phyloP scores from a whole-genome alignment of 2,797 vertebrate species.

The Sebastes wilsoni region DNA sequence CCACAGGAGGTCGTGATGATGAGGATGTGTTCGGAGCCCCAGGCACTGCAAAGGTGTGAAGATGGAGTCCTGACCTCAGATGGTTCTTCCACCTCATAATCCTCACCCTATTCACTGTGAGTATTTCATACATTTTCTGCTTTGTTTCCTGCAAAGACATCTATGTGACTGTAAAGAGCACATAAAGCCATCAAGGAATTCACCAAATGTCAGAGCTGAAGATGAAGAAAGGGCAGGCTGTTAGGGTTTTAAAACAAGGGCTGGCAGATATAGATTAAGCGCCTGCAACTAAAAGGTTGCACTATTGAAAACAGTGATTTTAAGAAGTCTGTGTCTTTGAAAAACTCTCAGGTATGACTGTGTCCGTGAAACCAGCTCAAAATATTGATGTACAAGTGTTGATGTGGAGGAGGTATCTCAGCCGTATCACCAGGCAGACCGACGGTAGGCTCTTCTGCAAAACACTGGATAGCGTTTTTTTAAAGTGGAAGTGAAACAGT shows the following conservation, averaged over 20 bases:
- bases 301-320: background rate
- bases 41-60: conserved; percentile 26
- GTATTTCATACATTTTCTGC: conserved; percentile 10
- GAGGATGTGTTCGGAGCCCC: conserved; percentile 24
- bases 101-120: conserved; percentile 23
- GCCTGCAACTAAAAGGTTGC: conserved; percentile 3
- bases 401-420: background rate
- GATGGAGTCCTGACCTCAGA: conserved; percentile 49
- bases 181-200: background rate
- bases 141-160: background rate
- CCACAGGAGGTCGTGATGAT: conserved; percentile 30
- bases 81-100: conserved; percentile 27
- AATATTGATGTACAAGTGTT: background rate
- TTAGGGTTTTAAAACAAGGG: background rate
- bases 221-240: background rate
- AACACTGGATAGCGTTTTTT: background rate
- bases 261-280: background rate
- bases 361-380: background rate
- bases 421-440: background rate
- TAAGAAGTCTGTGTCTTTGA: background rate
- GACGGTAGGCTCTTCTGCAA: background rate
- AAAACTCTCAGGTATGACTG: background rate
- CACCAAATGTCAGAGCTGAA: conserved; percentile 13
- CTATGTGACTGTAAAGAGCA: background rate
- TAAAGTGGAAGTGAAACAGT: too few relatives aligned